Percentiles rank a stretch among this genome's conserved stretches.
Conservation (phyloP, 2,888 invertebrate genomes). For the Unio delphinus region DNA sequence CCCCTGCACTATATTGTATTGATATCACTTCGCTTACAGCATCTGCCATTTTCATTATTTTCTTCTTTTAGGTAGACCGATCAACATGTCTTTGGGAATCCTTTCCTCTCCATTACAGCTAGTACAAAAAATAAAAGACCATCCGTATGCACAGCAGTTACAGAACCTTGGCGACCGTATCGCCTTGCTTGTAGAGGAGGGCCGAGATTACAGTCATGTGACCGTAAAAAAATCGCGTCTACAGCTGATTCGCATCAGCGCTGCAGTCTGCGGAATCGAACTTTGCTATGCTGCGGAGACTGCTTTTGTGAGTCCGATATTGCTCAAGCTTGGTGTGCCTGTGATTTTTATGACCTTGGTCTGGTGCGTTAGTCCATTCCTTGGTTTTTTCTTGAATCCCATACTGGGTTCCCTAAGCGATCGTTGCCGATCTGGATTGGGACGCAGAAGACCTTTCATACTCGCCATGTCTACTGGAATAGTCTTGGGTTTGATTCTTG, state of each 20-base stretch:
- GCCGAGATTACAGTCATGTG: constrained; percentile 40
- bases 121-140: constrained; percentile 54
- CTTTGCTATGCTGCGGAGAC: constrained; percentile 98
- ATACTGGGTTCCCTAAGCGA: constrained; percentile 93
- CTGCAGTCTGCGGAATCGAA: constrained; percentile 97
- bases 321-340: constrained; percentile 90
- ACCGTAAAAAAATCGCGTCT: constrained; percentile 71
- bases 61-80: not conserved
- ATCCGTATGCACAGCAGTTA: constrained; percentile 41
- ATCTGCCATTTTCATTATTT: not conserved
- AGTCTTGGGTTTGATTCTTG: constrained; percentile 87
- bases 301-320: constrained; percentile 94
- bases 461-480: constrained; percentile 90
- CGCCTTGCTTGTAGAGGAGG: constrained; percentile 19
- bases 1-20: not conserved
- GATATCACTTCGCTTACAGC: not conserved
- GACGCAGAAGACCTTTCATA: constrained; percentile 93
- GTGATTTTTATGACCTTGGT: constrained; percentile 95
- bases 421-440: constrained; percentile 84
- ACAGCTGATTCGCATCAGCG: constrained; percentile 85
- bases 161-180: constrained; percentile 33
- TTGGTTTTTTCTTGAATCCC: constrained; percentile 95
- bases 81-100: constrained; percentile 62
- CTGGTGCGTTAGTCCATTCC: constrained; percentile 93
- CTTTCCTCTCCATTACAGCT: constrained; percentile 58